Percentiles rank a stretch among this genome's conserved stretches.
Evolutionary conservation across 2,113 vertebrate genomes (phyloP).

Genomic region (Vulpes ferrilata): DNA sequence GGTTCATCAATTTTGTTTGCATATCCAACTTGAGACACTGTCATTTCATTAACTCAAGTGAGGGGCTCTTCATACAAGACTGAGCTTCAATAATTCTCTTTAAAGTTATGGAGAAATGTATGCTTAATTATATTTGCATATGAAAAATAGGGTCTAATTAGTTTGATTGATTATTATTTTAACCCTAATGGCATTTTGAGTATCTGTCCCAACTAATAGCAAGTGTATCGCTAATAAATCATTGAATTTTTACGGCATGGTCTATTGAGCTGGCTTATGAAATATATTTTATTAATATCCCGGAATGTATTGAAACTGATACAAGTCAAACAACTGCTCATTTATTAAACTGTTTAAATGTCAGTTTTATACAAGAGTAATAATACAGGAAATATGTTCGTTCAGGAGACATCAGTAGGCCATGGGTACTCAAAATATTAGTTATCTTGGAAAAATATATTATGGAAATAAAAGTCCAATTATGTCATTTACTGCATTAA

Average conservation of each 20-base stretch:
- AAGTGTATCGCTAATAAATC: conserved; percentile 89
- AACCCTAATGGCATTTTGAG: conserved; percentile 91
- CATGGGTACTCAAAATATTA: conserved; percentile 86
- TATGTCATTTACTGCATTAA: conserved; percentile 89
- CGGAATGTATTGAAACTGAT: conserved; percentile 90
- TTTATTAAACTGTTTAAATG: conserved; percentile 91
- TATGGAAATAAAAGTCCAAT: conserved; percentile 91
- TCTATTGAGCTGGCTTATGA: conserved; percentile 87
- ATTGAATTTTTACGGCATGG: conserved; percentile 86
- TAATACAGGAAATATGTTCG: conserved; percentile 86
- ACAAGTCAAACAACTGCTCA: conserved; percentile 90
- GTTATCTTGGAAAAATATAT: conserved; percentile 88
- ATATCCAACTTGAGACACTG: conserved; percentile 72
- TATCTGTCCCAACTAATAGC: conserved; percentile 91
- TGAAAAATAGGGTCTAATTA: conserved; percentile 92
- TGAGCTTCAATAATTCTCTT: conserved; percentile 87
- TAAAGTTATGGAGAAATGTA: conserved; percentile 89
- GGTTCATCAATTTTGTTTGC: conserved; percentile 85
- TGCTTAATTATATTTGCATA: conserved; percentile 93
- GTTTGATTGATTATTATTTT: conserved; percentile 93
- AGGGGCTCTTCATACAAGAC: conserved; percentile 76
- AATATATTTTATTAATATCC: conserved; percentile 90
- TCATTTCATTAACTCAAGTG: conserved; percentile 85
- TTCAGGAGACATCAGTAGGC: conserved; percentile 85
- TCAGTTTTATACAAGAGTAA: conserved; percentile 88